Evolutionary conservation across 2,113 vertebrate species (phyloP), one percentile per base, ranked within the genome.

Genomic region (Oreotrochilus melanogaster): DNA sequence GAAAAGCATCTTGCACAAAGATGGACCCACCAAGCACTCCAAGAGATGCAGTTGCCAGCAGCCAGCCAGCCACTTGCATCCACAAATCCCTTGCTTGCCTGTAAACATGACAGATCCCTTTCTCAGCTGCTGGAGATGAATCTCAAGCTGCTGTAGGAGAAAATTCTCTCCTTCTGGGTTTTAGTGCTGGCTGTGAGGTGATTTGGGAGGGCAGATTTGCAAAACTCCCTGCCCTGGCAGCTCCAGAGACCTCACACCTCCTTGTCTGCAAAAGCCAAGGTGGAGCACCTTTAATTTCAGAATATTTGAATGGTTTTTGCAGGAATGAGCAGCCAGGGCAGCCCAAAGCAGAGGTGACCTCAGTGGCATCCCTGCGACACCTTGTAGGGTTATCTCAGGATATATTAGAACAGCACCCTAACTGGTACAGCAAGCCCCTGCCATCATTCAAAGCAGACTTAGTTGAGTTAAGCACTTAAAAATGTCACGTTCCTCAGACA

Each of bases 1-100:
- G 72, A 89, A 94, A 95, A 93, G 85, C 87, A 51, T 28, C 62
- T 70, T 88, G 70, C 35, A 67, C 60, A 42, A 89, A 96, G 88
- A 95, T 45, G 53, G 86, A 75, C 65, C 78, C 1, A 1, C 71
- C 61, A 37, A 81, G 74, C 66, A 56, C 57, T 45, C 60, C 75
- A 15, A 82, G 13, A 24, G 71, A 85, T 73, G 87, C 60, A 7
- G 61, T 88, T 22, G 1, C 89, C 84, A 93, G 81, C 70, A 58
- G 78, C 39, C 70, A 58, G 78, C 39, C 83, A 70, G 56, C 78
- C 7, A 8, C 61, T 81, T 3, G 4, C 78, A 84, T 6, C 47
- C 64, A 75, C 84, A 91, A 85, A 93, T 60, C 84, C 78, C 48
- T 51, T 16, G 19, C 79, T 76, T 30, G 57, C 86, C 88, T 69